Evolutionary conservation across 2,888 invertebrate genomes (phyloP), one percentile per base, ranked within the genome.

Genomic region (Apamea crenata): DNA sequence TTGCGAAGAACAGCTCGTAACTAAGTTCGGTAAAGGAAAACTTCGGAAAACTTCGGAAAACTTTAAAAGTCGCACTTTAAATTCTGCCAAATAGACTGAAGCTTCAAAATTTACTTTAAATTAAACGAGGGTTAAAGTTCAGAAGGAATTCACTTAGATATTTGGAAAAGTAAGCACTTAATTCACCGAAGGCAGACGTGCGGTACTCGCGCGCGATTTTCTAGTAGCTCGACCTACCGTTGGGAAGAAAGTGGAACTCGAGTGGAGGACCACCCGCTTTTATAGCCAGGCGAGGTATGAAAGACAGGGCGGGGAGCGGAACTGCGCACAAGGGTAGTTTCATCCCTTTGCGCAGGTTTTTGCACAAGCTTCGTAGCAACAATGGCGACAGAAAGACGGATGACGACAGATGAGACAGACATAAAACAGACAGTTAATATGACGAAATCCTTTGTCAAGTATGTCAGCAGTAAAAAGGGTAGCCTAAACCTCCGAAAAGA

Each of bases 351-450:
- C 95, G 95, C 95, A 94, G 83, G 72, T 5, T 83, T 66, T 69
- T 63, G 80, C 5, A 83, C 91, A 85, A 93, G 88, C 84, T 93
- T 94, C 92, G 78, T 71, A 25, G 14, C 59, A 71, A 70, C 76
- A 80, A 81, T 78, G 92, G 93, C 93, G 94, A 90, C 94, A 82
- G 69, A n/a, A 56, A 87, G 93, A 89, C 93, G 92, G 90, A 81
- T 79, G 78, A 86, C 89, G 92, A 92, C 91, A 90, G 91, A 91
- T 81, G 81, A 76, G 77, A 72, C 36, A 53, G 61, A 84, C 84
- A 84, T 88, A 86, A 89, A 89, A 92, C 76, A 87, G 84, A 81
- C 76, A 74, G 78, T 70, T 84, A 70, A 81, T 85, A 77, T 88
- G 81, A 84, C 77, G 79, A 85, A 80, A 87, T 87, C 82, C 82